A percentile compares a stretch with the other conserved stretches of the same genome.
Conservation (phyloP, 2,797 vertebrate genomes). For the Cuculus canorus region DNA sequence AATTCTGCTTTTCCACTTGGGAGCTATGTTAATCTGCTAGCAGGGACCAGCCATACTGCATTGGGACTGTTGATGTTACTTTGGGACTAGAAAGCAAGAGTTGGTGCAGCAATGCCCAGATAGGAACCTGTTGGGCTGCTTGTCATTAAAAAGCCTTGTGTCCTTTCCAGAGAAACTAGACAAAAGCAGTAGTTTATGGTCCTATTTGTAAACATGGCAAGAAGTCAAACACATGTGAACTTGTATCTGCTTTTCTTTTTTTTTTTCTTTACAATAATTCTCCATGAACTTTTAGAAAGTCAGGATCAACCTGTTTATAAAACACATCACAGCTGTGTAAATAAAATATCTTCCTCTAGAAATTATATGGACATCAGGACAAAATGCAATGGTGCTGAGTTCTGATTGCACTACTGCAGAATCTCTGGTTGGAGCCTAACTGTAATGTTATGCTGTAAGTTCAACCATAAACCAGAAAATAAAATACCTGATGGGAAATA, state of each 20-base stretch:
- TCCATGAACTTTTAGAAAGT: background rate
- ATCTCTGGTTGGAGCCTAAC: background rate
- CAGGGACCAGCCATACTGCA: background rate
- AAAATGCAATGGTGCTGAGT: background rate
- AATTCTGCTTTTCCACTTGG: background rate
- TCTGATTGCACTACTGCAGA: background rate
- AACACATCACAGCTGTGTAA: slow-evolving; percentile 21
- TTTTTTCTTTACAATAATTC: background rate
- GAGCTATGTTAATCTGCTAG: background rate
- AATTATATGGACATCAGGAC: background rate
- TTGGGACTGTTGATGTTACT: background rate
- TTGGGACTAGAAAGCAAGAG: background rate
- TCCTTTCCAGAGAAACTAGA: background rate
- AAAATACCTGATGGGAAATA: background rate
- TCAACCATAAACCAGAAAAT: background rate
- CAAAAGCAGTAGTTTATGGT: background rate
- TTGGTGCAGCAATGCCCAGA: background rate
- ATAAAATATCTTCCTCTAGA: background rate
- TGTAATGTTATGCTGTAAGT: background rate
- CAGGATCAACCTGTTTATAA: background rate
- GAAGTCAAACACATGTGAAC: background rate
- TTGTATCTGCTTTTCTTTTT: background rate
- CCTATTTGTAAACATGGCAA: background rate
- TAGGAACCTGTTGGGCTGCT: background rate
- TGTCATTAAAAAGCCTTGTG: background rate